Base-by-base conservation (phyloP, 2,797 vertebrate species). In the Somateria mollissima region DNA sequence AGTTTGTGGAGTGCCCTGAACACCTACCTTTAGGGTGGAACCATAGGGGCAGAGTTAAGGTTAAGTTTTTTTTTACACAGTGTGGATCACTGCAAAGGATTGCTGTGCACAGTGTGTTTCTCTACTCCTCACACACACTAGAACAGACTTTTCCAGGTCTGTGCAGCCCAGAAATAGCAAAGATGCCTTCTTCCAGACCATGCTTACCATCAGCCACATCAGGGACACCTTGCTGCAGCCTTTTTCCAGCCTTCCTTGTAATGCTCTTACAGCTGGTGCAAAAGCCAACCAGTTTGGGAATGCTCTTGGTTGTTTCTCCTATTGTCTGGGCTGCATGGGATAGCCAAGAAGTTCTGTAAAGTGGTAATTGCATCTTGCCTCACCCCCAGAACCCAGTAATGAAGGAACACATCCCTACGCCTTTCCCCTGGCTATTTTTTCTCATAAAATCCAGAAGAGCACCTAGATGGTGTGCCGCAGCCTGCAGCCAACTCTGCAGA, bases 281-380 rank as follows among this genome's bases (percentile, higher is more conserved):
- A 77, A 79, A 61, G 1, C 3, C 56, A 32, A 0, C 1, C 0
- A 0, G 3, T 14, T 30, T 21, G 12, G 7, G 5, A 3, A 6
- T 9, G 12, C 53, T 70, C 13, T 41, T n/a, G 3, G 2, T 8
- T 30, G 34, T 13, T 73, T 79, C 36, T 73, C 11, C 12, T 30
- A 6, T 19, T 32, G 6, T 15, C 0, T 10, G 32, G 12, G 20
- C 34, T 51, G 3, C 13, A 13, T 0, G 1, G 22, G 15, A 58
- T 69, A 66, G 0, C 15, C 53, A 80, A 74, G 39, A 37, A 32
- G 10, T 8, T 47, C 45, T 5, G n/a, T 12, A 18, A 24, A 72
- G 20, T 7, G 21, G 34, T 2, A 67, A 41, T 0, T 0, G 15
- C 7, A 17, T 16, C 16, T 25, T 36, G 20, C 8, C 6, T 30